These are phyloP conservation scores for Callocephalon fimbriatum DNA, from an alignment of 2,113 vertebrate genomes.

Conservation along the genomic window DNA sequence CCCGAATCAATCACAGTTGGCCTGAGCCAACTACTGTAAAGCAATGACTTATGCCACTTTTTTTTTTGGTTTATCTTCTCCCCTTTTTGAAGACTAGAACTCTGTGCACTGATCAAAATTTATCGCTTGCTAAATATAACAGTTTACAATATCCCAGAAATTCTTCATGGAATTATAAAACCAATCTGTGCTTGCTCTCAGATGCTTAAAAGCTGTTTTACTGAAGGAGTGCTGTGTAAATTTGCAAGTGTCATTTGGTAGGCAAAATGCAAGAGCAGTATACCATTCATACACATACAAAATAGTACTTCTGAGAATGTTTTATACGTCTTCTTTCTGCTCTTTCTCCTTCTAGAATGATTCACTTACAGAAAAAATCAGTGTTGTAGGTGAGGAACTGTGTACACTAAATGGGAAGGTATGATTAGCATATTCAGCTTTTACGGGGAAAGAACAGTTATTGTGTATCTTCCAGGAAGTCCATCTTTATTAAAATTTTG, in stretches of 20 bases:
- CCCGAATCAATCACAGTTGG: not conserved
- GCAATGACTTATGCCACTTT: not conserved
- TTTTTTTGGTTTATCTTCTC: not conserved
- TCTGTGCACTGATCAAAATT: not conserved
- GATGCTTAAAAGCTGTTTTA: not conserved
- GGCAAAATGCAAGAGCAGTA: not conserved
- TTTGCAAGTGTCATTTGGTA: not conserved
- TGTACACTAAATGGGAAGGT: slow-evolving; percentile 83
- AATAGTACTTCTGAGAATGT: not conserved
- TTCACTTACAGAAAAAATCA: slow-evolving; percentile 76
- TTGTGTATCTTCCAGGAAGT: not conserved
- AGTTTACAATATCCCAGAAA: not conserved
- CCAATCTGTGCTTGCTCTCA: not conserved
- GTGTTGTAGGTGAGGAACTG: slow-evolving; percentile 84
- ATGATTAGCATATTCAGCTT: not conserved
- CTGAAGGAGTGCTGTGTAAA: not conserved
- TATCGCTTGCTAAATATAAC: not conserved
- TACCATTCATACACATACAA: not conserved
- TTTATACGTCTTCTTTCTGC: not conserved
- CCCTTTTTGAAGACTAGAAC: not conserved
- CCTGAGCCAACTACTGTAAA: not conserved
- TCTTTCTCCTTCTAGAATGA: slow-evolving; percentile 76
- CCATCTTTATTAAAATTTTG: not conserved
- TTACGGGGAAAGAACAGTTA: not conserved
- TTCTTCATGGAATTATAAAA: not conserved